These are phyloP conservation scores for Drosophila suboccidentalis DNA, from an alignment of 2,888 invertebrate genomes.

Conservation along the genomic window DNA sequence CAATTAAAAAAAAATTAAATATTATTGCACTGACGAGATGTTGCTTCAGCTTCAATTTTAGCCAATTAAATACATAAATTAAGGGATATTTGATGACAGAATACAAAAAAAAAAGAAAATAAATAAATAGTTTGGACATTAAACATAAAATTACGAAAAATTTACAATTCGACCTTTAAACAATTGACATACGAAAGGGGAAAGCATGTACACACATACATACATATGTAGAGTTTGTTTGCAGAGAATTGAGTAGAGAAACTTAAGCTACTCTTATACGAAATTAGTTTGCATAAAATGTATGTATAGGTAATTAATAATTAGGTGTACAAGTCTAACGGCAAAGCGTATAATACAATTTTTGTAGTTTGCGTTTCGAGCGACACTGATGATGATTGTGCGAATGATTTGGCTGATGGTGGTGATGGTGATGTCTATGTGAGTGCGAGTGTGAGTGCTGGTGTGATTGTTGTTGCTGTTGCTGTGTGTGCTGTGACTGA, in stretches of 20 bases:
- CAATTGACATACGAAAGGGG: conserved; percentile 46
- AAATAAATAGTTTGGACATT: conserved; percentile 60
- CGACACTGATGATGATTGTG: conserved; percentile 81
- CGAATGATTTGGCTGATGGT: conserved; percentile 68
- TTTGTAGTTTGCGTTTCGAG: conserved; percentile 85
- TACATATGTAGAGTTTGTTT: conserved; percentile 13
- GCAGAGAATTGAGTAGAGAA: conserved; percentile 34
- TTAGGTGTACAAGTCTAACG: conserved; percentile 80
- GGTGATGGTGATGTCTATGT: conserved; percentile 66
- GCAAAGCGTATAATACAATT: conserved; percentile 85
- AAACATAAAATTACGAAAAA: conserved; percentile 31
- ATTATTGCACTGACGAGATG: conserved; percentile 72
- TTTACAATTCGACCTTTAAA: conserved; percentile 42
- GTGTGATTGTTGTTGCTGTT: conserved; percentile 58
- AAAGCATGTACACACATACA: not conserved
- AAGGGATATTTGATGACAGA: conserved; percentile 13
- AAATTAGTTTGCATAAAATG: conserved; percentile 50
- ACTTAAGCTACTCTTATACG: conserved; percentile 55
- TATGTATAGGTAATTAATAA: conserved; percentile 44
- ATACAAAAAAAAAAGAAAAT: conserved; percentile 31
- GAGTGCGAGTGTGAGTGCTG: conserved; percentile 52
- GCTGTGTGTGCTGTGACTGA: conserved; percentile 56
- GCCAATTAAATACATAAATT: conserved; percentile 41
- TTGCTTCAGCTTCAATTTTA: conserved; percentile 40
- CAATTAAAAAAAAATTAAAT: conserved; percentile 20